Evolutionary conservation across 1,140 invertebrate species (phyloP), one percentile per base, ranked within the genome.

Genomic region (Drosophila mojavensis): DNA sequence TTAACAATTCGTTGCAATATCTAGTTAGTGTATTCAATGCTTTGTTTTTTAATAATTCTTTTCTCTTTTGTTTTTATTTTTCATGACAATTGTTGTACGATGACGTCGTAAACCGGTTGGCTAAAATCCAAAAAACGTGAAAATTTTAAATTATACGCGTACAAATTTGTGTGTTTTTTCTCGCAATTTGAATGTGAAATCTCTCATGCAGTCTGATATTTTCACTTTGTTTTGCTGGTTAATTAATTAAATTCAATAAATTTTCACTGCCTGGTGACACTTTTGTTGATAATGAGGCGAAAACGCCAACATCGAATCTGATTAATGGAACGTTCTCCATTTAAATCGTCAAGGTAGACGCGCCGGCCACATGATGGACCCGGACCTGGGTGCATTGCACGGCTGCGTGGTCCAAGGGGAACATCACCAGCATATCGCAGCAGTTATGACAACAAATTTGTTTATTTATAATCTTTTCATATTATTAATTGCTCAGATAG

Each of bases 181-280:
- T 39, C 11, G 36, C 9, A 11, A 11, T 39, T 39, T 39, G 10
- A 39, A 39, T 39, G 10, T 39, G 11, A 65, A 20, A 48, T 9
- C 59, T 61, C 61, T 33, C 47, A 58, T 47, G 41, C 4, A 10
- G 13, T 47, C 9, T 58, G 13, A 45, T 58, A 58, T 67, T 71
- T 60, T 51, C 75, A 71, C 54, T 53, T 70, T 78, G 76, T 70
- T 71, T 70, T 79, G 55, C 13, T 75, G 69, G 43, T 66, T 69
- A 89, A 79, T 84, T 67, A 59, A 80, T 55, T 36, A 36, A 36
- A 36, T 89, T 83, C 63, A 89, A 88, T 88, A 89, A 83, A 88
- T 89, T 79, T 60, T 54, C 77, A 58, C 51, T 67, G 75, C 39
- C 48, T 77, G 84, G 84, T 80, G 84, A 88, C 83, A 88, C 43